Base-by-base conservation (phyloP, 2,113 vertebrate genomes). In the Urocynchramus pylzowi region DNA sequence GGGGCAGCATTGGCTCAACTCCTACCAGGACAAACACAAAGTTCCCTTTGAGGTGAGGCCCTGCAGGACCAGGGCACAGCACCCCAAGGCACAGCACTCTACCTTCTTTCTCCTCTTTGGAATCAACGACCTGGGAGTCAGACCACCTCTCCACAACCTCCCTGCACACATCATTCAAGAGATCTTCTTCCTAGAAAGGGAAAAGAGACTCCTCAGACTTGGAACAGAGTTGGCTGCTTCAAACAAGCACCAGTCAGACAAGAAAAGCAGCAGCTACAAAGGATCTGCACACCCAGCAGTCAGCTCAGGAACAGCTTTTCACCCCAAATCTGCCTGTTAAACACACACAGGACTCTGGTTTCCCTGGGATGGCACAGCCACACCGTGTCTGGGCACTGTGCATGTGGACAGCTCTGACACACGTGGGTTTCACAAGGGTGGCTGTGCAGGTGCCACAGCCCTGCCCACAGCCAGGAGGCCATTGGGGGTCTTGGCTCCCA, bases 141-240 rank as follows among this genome's bases (percentile, higher is more conserved):
- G 98, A 97, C 99, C 99, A 99, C 81, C 98, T 98, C 64, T 98
- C 94, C 60, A 99, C 98, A 45, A 99, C 99, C 95, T 99, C 98
- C 90, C 97, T 98, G 97, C 99, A 99, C 63, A 99, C 98, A 41
- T 98, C 98, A 14, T 98, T 98, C 42, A 99, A 76, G 1, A 98
- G 96, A 84, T 99, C 99, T 97, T 99, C 99, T 77, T 99, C 99
- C 99, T 99, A 81, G 81, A 60, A 44, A 94, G 54, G 87, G 86
- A 96, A 89, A 71, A 84, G 82, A 96, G 54, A 89, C 30, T 81
- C 37, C 78, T 93, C 75, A 93, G 83, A 13, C 60, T 35, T 31
- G 57, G 74, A 74, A 42, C 50, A 88, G 16, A 24, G 28, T 3
- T 24, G 24, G 18, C 85, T 64, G 78, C 75, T 59, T 61, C 23